Conservation (phyloP, 2,113 vertebrate species). For the Ptyas mucosa region DNA sequence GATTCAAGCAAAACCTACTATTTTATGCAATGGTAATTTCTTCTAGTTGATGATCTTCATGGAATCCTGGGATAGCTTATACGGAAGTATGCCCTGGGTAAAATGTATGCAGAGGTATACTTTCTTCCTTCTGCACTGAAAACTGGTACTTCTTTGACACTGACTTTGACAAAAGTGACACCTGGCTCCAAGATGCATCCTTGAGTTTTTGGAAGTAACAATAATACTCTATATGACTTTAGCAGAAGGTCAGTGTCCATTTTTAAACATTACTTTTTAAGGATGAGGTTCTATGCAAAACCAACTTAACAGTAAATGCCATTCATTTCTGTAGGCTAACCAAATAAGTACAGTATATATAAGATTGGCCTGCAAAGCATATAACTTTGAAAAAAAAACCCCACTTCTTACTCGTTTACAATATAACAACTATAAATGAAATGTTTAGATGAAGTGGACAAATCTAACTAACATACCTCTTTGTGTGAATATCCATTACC, state of each 20-base stretch:
- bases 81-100: not conserved
- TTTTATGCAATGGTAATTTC: not conserved
- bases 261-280: constrained; percentile 10
- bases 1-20: constrained; percentile 35
- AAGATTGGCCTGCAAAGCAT: not conserved
- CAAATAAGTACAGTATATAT: not conserved
- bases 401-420: not conserved
- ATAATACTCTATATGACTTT: not conserved
- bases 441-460: not conserved
- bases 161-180: not conserved
- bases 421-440: not conserved
- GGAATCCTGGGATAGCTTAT: not conserved
- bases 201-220: not conserved
- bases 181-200: not conserved
- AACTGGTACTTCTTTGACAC: not conserved
- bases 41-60: not conserved
- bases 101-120: not conserved
- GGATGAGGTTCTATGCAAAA: not conserved
- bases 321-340: not conserved
- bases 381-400: not conserved
- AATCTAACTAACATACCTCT: not conserved
- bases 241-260: not conserved
- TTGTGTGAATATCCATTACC: not conserved
- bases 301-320: not conserved
- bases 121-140: not conserved